Evolutionary conservation across 2,797 vertebrate genomes (phyloP), one percentile per base, ranked within the genome.

Genomic region (Thalassophryne amazonica): DNA sequence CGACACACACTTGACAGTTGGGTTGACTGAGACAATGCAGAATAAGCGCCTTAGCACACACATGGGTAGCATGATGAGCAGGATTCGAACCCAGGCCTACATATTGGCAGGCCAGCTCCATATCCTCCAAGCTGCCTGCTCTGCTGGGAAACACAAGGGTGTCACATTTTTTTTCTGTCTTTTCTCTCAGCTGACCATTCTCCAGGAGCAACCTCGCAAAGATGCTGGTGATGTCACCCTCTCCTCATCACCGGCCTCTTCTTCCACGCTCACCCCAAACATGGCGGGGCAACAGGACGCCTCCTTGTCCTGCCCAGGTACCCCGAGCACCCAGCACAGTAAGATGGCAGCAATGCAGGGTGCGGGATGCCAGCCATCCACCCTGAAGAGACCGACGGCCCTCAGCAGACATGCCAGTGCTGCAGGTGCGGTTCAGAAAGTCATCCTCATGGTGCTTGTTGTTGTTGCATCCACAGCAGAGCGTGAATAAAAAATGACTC

Each of bases 371-470:
- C 75, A 90, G 0, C 90, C 93, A 2, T n/a, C 85, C 36, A 95
- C 94, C 0, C 84, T 98, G 53, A 96, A 92, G 78, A 91, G 95
- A 1, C 95, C 96, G 14, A 95, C 93, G 3, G 90, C 91, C 14
- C 90, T 99, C 58, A 97, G 93, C 81, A 91, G 97, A 16, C 94
- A 98, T 1, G 92, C 94, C 80, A 99, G 97, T 0, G 95, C 94
- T 0, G 92, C 93, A 0, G 91, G 87, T 88, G 24, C 2, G 59
- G 11, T 2, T 27, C 13, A 2, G 0, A 36, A 14, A 30, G 15
- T 15, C 12, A 9, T 23, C n/a, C n/a, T n/a, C n/a, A n/a, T n/a
- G n/a, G 10, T 12, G 6, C 2, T 2, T 6, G 6, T 13, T 30
- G 3, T n/a, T n/a, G n/a, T n/a, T n/a, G n/a, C n/a, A n/a, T n/a